Evolutionary conservation across 2,113 vertebrate genomes (phyloP).

Genomic region (Gambusia affinis): DNA sequence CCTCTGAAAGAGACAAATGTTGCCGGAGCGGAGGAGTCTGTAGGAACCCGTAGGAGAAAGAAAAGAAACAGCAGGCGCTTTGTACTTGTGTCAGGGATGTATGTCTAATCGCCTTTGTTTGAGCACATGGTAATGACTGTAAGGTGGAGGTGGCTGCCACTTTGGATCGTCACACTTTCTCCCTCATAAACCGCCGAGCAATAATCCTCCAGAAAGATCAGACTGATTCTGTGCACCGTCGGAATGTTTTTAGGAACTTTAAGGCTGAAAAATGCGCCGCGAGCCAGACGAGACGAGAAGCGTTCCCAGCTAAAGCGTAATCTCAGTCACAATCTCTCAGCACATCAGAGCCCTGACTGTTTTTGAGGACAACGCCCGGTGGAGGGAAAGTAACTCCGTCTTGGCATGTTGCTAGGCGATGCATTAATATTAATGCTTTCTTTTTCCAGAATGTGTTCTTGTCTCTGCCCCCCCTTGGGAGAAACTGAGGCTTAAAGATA

Average conservation of each 20-base stretch:
- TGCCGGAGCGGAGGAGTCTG: background rate
- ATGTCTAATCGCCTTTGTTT: conserved; percentile 36
- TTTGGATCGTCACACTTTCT: conserved; percentile 5
- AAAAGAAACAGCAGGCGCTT: conserved; percentile 12
- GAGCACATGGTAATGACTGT: conserved; percentile 30
- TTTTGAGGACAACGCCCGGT: conserved; percentile 43
- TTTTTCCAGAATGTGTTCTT: conserved; percentile 54
- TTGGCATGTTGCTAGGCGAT: conserved; percentile 68
- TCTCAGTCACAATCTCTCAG: conserved; percentile 40
- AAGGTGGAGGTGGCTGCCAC: conserved; percentile 23
- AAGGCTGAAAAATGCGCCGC: background rate
- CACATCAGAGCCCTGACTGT: conserved; percentile 42
- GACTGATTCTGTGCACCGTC: conserved; percentile 22
- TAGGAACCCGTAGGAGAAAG: background rate
- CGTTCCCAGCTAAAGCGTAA: conserved; percentile 21
- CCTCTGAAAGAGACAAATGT: background rate
- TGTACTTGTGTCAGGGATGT: conserved; percentile 26
- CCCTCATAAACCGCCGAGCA: conserved; percentile 2
- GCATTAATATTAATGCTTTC: conserved; percentile 75
- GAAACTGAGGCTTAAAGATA: conserved; percentile 63
- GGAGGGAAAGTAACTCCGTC: conserved; percentile 50
- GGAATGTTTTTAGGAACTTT: conserved; percentile 22
- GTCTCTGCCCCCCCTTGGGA: conserved; percentile 51
- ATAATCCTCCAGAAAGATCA: conserved; percentile 15
- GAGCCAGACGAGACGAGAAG: background rate